Base-by-base conservation (phyloP, 64 coral and sea anemone species). In the Pocillopora verrucosa region DNA sequence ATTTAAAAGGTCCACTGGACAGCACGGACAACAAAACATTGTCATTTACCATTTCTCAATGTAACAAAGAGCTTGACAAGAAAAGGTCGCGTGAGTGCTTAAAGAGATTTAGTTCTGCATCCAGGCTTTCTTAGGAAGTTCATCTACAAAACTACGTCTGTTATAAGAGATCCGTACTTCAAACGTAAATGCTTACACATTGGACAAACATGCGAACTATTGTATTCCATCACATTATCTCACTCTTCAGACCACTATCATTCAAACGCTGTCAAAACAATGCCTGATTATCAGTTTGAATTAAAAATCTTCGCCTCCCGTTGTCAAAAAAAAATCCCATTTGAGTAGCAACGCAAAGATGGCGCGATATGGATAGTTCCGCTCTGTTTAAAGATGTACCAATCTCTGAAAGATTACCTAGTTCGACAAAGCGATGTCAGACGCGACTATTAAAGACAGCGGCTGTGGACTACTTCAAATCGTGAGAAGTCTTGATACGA, bases 251-350 rank as follows among this genome's bases (percentile, higher is more conserved):
- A 20, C 12, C 1, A 41, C 61, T 5, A 56, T 65, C 65, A 84
- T 12, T 56, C 82, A 84, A 72, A 34, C 60, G 13, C 35, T 65
- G 62, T 65, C 80, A 84, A 56, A 72, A 69, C 64, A 84, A 68
- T 45, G 19, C 11, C 16, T 11, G 61, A 37, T 16, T 56, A 69
- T 69, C 65, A 69, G 65, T 60, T 36, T 26, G 22, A 80, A 80
- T 61, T 61, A 64, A 68, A 80, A 83, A 83, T 83, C 25, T 41
- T 82, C 34, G 79, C 17, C 36, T 83, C 60, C 16, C 4, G 35
- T 65, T 16, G 30, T 56, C 36, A 56, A 76, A 56, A 51, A 13
- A 76, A 9, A 9, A n/a, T 69, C 22, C 65, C 20, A 69, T 69
- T 69, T 69, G 41, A 51, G 7, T 7, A 51, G 41, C 41, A 51